phyloP scores from a whole-genome alignment of 2,888 invertebrate species.

The Archips xylosteana region DNA sequence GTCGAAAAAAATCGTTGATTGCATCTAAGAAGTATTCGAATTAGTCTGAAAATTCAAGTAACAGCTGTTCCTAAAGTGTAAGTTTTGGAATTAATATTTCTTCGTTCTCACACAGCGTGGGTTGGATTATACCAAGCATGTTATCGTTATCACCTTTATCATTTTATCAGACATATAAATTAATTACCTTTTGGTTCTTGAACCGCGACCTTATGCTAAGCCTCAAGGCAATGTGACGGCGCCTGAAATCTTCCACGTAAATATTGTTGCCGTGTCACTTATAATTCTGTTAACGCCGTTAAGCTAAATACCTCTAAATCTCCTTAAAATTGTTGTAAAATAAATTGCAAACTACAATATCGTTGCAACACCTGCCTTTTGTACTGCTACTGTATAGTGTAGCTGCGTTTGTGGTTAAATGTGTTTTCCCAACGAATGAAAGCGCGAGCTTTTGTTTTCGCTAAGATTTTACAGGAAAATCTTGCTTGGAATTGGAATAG shows the following conservation, averaged over 20 bases:
- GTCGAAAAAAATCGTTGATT: too few species aligned
- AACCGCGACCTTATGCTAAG: neutral
- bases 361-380: slow-evolving; percentile 3
- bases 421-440: neutral
- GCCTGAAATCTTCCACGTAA: neutral
- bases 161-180: neutral
- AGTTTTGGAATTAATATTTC: neutral
- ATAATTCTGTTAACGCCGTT: neutral
- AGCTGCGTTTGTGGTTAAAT: neutral
- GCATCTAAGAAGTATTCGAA: too few species aligned
- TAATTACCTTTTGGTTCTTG: neutral
- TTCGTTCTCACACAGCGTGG: neutral
- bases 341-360: neutral
- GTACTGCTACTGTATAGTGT: neutral
- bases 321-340: neutral
- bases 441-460: neutral
- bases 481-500: neutral
- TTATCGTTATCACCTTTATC: neutral
- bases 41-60: too few species aligned
- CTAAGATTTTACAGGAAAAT: neutral
- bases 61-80: too few species aligned
- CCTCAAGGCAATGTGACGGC: neutral
- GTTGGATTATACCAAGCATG: neutral
- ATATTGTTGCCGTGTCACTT: neutral
- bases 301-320: neutral